Base-by-base conservation (phyloP, 2,888 invertebrate species). In the Thumatha senex region DNA sequence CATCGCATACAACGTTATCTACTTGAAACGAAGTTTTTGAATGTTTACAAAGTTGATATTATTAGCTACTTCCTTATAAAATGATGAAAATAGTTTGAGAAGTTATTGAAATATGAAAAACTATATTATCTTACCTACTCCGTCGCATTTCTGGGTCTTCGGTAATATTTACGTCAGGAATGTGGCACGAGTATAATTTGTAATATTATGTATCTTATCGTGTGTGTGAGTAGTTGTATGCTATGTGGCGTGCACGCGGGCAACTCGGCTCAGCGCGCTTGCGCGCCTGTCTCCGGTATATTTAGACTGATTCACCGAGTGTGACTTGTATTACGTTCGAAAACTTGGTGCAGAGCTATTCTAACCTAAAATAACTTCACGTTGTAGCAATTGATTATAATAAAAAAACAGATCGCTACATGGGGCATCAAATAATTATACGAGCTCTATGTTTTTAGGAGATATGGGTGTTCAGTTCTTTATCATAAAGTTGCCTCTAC, bases 281-380 rank as follows among this genome's bases (percentile, higher is more conserved):
- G 84, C 89, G 86, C 86, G 74, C 65, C 75, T 80, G 79, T 81
- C 70, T 55, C 58, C 84, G 82, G 82, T 90, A 88, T 86, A 89
- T 88, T 89, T 90, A 89, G 90, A 90, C 86, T 88, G 89, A 82
- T 80, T 77, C 79, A 74, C 76, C 74, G 77, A 80, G 74, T 83
- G 81, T 78, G 83, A 83, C 80, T 78, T 75, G 67, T 63, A 70
- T 60, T 70, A 54, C 78, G 84, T 84, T 85, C 80, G 74, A 78
- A 81, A 80, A 78, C 78, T 63, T 70, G 54, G 53, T 61, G 50
- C 57, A 53, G 58, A 50, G 50, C 56, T 62, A 66, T 71, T 69
- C 62, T 77, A 78, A 78, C 79, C 76, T 77, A 70, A 76, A 76
- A 74, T 69, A 69, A 64, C 63, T 70, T 58, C 63, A 64, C 66